Evolutionary conservation across 2,113 vertebrate genomes (phyloP).

Genomic region (Psophia crepitans): DNA sequence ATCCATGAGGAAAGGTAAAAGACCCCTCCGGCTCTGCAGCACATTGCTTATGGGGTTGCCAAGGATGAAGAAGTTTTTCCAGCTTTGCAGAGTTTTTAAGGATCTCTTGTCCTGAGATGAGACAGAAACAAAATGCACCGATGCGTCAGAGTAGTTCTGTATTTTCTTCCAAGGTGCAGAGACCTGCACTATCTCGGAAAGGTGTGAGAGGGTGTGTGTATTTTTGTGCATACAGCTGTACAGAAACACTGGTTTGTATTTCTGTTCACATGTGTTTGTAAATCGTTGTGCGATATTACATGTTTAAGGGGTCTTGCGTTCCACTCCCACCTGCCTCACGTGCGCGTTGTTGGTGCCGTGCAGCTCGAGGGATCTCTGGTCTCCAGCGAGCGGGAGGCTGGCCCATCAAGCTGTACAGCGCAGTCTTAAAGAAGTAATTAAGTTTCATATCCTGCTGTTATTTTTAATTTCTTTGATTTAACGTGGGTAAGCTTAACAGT

Average conservation of each 20-base stretch:
- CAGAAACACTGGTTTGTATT: not conserved
- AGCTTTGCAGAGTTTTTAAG: not conserved
- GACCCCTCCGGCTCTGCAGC: not conserved
- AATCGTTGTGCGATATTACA: not conserved
- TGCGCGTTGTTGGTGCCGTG: fast-evolving
- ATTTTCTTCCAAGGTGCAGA: not conserved
- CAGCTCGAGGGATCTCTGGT: not conserved
- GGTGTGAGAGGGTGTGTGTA: not conserved
- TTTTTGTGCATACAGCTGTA: not conserved
- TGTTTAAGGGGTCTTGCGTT: not conserved
- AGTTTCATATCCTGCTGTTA: not conserved
- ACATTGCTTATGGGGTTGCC: not conserved
- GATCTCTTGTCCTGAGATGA: too few relatives aligned
- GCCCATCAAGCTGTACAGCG: not conserved
- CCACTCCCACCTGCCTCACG: fast-evolving
- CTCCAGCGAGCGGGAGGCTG: not conserved
- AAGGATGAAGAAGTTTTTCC: not conserved
- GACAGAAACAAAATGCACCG: not conserved
- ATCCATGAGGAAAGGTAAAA: not conserved
- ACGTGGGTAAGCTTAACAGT: not conserved
- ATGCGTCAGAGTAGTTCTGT: not conserved
- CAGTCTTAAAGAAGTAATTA: not conserved
- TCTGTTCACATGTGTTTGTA: not conserved
- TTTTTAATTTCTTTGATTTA: constrained; percentile 15
- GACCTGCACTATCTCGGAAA: fast-evolving